Conservation (phyloP, 2,113 vertebrate genomes). For the Ia io region DNA sequence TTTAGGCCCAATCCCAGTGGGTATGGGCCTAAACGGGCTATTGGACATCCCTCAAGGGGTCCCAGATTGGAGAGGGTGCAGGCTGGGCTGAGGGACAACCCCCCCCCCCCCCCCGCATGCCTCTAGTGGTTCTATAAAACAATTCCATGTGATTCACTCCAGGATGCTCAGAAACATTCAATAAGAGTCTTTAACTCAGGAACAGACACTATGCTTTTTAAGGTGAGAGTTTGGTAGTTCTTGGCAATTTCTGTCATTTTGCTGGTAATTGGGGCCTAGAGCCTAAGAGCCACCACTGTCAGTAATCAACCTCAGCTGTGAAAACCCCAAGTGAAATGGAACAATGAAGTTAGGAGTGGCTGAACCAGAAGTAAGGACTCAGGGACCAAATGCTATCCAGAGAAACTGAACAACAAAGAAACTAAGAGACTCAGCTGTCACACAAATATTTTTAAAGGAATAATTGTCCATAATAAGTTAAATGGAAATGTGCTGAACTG, state of each 20-base stretch:
- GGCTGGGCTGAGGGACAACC: too few relatives aligned
- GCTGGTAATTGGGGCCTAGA: not conserved
- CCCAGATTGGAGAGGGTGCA: too few relatives aligned
- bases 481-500: slow-evolving; percentile 6
- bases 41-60: too few relatives aligned
- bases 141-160: not conserved
- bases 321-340: not conserved
- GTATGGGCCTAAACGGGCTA: too few relatives aligned
- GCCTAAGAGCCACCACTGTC: not conserved
- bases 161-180: not conserved
- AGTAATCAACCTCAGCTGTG: not conserved
- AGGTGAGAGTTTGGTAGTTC: not conserved
- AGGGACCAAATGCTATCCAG: not conserved
- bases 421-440: not conserved
- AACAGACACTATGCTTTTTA: not conserved
- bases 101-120: too few relatives aligned
- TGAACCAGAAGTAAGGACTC: not conserved
- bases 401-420: not conserved
- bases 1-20: too few relatives aligned
- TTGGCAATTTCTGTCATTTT: not conserved
- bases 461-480: not conserved
- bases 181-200: not conserved
- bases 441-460: not conserved
- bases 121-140: not conserved
- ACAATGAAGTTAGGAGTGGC: not conserved